phyloP scores from a whole-genome alignment of 23 tunicate species.

The Trididemnum miniatum region DNA sequence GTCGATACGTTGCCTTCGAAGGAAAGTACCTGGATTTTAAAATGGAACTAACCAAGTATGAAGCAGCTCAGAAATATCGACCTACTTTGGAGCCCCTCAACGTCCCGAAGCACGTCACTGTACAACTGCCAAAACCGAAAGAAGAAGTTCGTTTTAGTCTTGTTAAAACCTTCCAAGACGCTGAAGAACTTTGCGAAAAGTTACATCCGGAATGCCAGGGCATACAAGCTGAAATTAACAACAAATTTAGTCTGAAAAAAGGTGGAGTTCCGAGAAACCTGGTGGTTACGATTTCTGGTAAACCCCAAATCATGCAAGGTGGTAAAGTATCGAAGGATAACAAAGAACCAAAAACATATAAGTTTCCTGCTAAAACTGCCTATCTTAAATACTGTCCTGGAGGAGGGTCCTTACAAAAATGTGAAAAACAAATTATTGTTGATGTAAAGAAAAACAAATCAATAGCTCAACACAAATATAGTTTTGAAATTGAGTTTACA shows the following conservation, averaged over 20 bases:
- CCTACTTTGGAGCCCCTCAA: neutral
- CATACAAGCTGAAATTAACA: conserved; percentile 51
- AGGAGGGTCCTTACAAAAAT: conserved; percentile 13
- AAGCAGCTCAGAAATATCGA: conserved; percentile 39
- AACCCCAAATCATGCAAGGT: conserved; percentile 10
- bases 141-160: conserved; percentile 33
- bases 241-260: conserved; percentile 39
- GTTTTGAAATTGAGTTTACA: conserved; percentile 56
- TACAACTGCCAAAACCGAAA: neutral
- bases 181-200: conserved; percentile 56
- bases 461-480: conserved; percentile 28
- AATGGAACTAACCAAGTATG: conserved; percentile 44
- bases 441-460: neutral
- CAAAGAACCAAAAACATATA: conserved; percentile 1
- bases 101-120: neutral
- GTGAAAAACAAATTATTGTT: neutral
- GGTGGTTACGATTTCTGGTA: conserved; percentile 38
- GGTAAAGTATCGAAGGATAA: neutral
- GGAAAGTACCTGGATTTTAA: conserved; percentile 78
- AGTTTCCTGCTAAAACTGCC: conserved; percentile 58
- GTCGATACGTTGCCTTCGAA: conserved; percentile 54
- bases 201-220: conserved; percentile 69
- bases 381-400: conserved; percentile 76
- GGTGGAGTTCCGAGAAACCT: conserved; percentile 64
- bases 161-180: conserved; percentile 54